Evolutionary conservation across 2,888 invertebrate species (phyloP).

Genomic region (Furcula furcula): DNA sequence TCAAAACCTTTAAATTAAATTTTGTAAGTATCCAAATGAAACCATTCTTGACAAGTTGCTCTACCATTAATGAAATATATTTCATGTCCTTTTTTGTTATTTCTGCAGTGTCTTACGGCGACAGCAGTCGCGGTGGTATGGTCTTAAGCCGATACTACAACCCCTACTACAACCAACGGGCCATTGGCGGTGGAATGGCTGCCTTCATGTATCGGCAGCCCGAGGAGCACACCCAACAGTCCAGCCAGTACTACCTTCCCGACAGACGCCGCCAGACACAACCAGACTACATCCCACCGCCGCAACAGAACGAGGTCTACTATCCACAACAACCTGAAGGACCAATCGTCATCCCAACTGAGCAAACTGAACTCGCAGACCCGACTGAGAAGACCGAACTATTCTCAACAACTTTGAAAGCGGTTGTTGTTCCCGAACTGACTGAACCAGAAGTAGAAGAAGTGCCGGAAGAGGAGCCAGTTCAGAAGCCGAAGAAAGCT

Average conservation of each 20-base stretch:
- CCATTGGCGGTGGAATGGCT: conserved; percentile 61
- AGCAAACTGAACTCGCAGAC: conserved; percentile 53
- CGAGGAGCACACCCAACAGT: conserved; percentile 43
- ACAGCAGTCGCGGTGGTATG: conserved; percentile 64
- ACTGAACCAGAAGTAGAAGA: conserved; percentile 63
- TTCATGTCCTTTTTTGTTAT: background rate
- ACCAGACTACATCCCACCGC: conserved; percentile 51
- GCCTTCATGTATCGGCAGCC: conserved; percentile 66
- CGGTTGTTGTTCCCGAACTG: conserved; percentile 52
- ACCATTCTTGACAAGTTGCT: no score
- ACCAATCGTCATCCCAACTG: conserved; percentile 42
- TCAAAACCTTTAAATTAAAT: no score
- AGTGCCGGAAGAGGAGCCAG: conserved; percentile 57
- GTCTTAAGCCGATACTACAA: conserved; percentile 72
- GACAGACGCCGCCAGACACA: conserved; percentile 67
- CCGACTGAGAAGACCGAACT: conserved; percentile 58
- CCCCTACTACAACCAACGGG: conserved; percentile 61
- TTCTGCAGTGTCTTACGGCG: conserved; percentile 65
- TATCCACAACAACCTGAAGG: conserved; percentile 54
- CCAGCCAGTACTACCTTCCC: conserved; percentile 64
- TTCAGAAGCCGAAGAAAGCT: conserved; percentile 49
- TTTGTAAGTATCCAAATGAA: no score
- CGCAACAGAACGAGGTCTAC: conserved; percentile 69
- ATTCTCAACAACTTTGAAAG: conserved; percentile 49
- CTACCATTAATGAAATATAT: background rate